Evolutionary conservation across 2,797 vertebrate species (phyloP), one percentile per base, ranked within the genome.

Genomic region (Buphagus erythrorhynchus): DNA sequence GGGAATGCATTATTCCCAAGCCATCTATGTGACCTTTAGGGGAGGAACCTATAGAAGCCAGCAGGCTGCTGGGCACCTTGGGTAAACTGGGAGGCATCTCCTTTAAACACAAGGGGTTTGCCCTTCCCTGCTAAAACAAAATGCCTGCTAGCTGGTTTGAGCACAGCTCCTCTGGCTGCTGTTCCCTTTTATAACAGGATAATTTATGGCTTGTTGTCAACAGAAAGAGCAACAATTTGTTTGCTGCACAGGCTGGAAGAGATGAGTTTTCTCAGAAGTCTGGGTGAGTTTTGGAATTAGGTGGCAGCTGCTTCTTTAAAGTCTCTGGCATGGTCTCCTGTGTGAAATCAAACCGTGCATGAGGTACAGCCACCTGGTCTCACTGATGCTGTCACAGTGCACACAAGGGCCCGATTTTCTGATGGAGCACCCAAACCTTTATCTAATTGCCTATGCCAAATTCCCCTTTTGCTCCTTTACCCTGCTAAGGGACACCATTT

Each of bases 1-100:
- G 66, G 76, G 93, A 95, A 89, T 76, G 79, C 35, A 58, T 82
- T 92, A 94, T 96, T 97, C 94, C 95, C 93, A 88, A 96, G 86
- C 71, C 92, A 79, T 94, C 88, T 86, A 85, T 52, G 86, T 31
- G 59, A 96, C 95, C 94, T 97, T 97, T 97, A 35, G 48, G 52
- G 89, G 42, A 91, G 92, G 89, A 97, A 93, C 40, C 63, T 94
- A 86, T 49, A 85, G 87, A 75, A 91, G n/a, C 19, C 84, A 84
- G 40, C 19, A 88, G 75, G 75, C 67, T 84, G 35, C 86, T 90
- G 86, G 42, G 88, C 77, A 90, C 21, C 28, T 81, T 82, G 88
- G 31, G 31, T 81, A 86, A 95, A 95, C 73, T 74, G 88, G 63
- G 89, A 77, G 85, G 75, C 49, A 94, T 74, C 66, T 72, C 78